A percentile compares a stretch with the other conserved stretches of the same genome.
Conservation (phyloP, 2,113 vertebrate species). For the Apus apus region DNA sequence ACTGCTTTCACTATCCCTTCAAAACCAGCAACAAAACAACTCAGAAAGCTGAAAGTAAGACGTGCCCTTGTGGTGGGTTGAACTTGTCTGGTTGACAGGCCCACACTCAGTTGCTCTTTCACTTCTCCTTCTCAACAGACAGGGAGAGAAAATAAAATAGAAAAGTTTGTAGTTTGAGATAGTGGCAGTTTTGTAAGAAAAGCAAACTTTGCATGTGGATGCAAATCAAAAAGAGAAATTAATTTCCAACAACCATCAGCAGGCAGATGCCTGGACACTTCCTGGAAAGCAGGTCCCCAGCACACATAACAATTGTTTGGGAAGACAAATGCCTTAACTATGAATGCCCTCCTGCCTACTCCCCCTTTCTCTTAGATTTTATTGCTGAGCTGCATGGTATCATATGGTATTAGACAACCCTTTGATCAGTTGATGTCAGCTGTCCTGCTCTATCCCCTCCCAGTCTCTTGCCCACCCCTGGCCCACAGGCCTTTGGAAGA, state of each 20-base stretch:
- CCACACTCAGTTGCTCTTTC: not conserved
- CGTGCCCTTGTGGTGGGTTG: not conserved
- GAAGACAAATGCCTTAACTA: not conserved
- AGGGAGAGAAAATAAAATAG: not conserved
- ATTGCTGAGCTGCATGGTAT: not conserved
- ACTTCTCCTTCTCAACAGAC: not conserved
- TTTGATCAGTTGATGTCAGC: not conserved
- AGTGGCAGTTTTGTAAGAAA: not conserved
- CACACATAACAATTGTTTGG: not conserved
- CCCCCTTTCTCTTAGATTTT: not conserved
- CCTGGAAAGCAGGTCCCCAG: not conserved
- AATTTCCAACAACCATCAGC: too few species aligned
- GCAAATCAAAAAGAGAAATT: not conserved
- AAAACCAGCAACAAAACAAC: not conserved
- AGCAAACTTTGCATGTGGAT: not conserved
- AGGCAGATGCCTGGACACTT: not conserved
- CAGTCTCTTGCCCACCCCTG: not conserved
- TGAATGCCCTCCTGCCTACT: fast-evolving
- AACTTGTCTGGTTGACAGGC: not conserved
- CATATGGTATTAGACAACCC: not conserved
- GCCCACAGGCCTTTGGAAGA: not conserved
- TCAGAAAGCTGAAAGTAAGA: not conserved
- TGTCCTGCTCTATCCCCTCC: not conserved
- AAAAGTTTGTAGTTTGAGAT: not conserved
- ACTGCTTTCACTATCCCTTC: not conserved